Percentiles rank a stretch among this genome's conserved stretches.
Evolutionary conservation across 2,113 vertebrate species (phyloP).

Genomic region (Actinemys pallida): DNA sequence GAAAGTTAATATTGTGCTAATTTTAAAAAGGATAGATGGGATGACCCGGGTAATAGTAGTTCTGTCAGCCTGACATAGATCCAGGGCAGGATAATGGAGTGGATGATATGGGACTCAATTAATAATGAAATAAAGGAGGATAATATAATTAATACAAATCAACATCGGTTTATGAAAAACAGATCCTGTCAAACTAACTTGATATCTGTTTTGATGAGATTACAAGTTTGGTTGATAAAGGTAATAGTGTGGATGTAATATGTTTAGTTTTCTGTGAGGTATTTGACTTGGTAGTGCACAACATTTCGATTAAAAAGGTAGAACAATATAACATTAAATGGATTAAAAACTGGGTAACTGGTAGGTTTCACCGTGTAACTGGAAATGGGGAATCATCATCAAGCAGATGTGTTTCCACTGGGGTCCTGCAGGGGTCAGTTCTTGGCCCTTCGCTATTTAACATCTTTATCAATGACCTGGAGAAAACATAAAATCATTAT

Average conservation of each 20-base stretch:
- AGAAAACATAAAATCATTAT: too few relatives aligned
- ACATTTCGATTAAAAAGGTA: not conserved
- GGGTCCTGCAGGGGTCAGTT: too few relatives aligned
- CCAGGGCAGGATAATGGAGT: not conserved
- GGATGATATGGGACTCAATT: not conserved
- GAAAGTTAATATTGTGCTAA: not conserved
- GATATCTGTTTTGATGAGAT: not conserved
- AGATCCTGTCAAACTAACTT: not conserved
- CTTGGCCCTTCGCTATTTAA: too few relatives aligned
- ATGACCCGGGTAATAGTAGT: not conserved
- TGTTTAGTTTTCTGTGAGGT: not conserved
- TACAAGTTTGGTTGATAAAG: not conserved
- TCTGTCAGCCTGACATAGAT: not conserved
- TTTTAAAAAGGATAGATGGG: not conserved
- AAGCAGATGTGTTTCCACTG: not conserved
- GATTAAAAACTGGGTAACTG: not conserved
- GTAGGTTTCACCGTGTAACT: not conserved
- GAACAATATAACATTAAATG: not conserved
- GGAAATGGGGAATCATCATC: not conserved
- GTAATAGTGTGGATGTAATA: not conserved
- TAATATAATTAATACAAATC: not conserved
- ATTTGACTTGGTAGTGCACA: not conserved
- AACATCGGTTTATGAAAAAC: not conserved
- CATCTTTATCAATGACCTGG: too few relatives aligned
- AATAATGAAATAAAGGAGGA: not conserved